Conservation (phyloP, 2,113 vertebrate species). For the Colistium nudipinnis region DNA sequence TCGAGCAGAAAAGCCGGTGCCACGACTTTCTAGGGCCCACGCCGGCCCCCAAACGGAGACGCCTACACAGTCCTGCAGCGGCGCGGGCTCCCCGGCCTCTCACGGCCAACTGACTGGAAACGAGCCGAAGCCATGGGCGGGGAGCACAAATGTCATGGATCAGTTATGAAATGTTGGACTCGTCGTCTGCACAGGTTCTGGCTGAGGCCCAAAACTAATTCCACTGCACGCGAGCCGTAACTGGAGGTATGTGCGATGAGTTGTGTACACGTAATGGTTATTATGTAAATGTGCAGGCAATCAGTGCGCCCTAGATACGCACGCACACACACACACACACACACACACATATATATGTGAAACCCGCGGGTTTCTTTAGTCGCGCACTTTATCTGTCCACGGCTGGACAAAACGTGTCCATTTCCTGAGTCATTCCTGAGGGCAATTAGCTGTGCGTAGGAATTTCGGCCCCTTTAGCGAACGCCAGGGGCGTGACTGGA, state of each 20-base stretch:
- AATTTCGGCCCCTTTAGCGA: conserved; percentile 63
- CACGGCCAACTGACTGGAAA: conserved; percentile 42
- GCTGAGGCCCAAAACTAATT: conserved; percentile 54
- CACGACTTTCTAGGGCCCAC: conserved; percentile 43
- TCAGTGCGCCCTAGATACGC: not conserved
- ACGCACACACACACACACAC: not conserved
- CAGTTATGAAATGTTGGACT: conserved; percentile 64
- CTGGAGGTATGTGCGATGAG: conserved; percentile 29
- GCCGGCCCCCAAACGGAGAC: conserved; percentile 68
- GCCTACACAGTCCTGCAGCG: conserved; percentile 55
- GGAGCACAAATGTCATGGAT: conserved; percentile 70
- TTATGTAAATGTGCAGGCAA: conserved; percentile 15
- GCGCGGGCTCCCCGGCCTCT: conserved; percentile 27
- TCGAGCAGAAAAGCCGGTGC: conserved; percentile 63
- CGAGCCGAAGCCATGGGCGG: conserved; percentile 57
- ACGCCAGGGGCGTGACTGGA: conserved; percentile 54
- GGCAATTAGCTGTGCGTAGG: conserved; percentile 71
- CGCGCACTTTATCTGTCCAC: conserved; percentile 63
- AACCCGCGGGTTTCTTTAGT: conserved; percentile 35
- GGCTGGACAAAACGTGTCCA: conserved; percentile 64
- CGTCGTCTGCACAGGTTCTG: conserved; percentile 36
- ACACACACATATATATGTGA: not conserved
- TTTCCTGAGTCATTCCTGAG: conserved; percentile 76
- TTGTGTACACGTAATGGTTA: not conserved
- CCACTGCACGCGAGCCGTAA: conserved; percentile 12